Base-by-base conservation (phyloP, 2,797 vertebrate genomes). In the Phalanger gymnotis region DNA sequence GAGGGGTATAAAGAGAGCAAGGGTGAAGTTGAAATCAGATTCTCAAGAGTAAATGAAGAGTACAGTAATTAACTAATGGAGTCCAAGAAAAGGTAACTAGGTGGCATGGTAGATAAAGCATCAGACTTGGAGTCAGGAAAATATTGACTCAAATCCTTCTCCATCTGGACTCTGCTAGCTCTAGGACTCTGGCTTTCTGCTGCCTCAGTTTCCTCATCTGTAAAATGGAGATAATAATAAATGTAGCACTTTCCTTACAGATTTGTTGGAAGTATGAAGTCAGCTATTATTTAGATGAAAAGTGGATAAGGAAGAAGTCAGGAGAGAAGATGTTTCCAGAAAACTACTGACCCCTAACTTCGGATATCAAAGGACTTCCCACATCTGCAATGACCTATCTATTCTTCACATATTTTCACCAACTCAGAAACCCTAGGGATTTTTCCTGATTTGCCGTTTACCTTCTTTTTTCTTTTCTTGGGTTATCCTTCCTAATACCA, bases 121-220 rank as follows among this genome's bases (percentile, higher is more conserved):
- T 12, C 19, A 53, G 0, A 53, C 93, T 96, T 54, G 14, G 47
- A 57, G 47, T 57, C 66, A 93, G 94, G 94, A 93, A 97, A 95
- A 5, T n/a, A 66, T 90, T 31, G 30, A 27, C 95, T 95, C 58
- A 34, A 95, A 95, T 96, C 16, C 53, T 97, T 92, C 55, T 57
- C 91, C 25, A 10, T 30, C 27, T 52, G 4, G 11, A 10, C 54
- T 47, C 19, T 11, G 16, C 66, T 73, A 81, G 25, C 40, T 81
- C 19, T 27, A 81, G 27, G 56, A 90, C 53, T 94, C 52, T 25
- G 11, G 40, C 54, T 52, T 90, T 54, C n/a, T 27, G 56, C 51
- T 92, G 53, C 58, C 53, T 81, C 52, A 30, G 5, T 66, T 94
- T 96, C 55, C 58, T 96, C 30, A 52, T 81, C 7, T 47, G 16